Evolutionary conservation across 2,888 invertebrate genomes (phyloP).

Genomic region (Acanthosepion lycidas): DNA sequence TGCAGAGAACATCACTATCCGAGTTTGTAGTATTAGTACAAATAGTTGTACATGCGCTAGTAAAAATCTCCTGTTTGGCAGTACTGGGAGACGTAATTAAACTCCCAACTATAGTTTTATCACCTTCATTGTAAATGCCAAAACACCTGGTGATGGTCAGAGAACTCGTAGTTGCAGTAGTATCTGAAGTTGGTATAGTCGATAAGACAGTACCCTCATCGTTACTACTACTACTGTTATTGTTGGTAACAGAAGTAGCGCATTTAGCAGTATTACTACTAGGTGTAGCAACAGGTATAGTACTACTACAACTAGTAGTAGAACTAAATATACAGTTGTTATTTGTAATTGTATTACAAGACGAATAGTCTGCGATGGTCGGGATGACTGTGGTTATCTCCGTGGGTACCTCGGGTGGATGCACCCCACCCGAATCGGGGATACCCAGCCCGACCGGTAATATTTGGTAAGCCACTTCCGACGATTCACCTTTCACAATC

Average conservation of each 20-base stretch:
- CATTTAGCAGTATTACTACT: background rate
- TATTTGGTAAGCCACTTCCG: slow-evolving; percentile 33
- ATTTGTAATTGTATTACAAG: slow-evolving; percentile 9
- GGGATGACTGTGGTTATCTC: background rate
- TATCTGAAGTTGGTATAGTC: background rate
- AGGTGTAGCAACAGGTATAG: slow-evolving; percentile 21
- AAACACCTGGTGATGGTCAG: slow-evolving; percentile 3
- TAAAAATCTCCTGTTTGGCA: background rate
- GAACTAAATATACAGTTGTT: background rate
- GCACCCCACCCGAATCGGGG: background rate
- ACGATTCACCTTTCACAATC: background rate
- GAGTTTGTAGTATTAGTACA: background rate
- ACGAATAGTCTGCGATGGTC: slow-evolving; percentile 1
- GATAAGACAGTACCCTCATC: background rate
- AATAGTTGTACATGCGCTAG: background rate
- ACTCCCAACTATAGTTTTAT: background rate
- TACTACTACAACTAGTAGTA: background rate
- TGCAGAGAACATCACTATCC: background rate
- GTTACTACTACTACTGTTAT: slow-evolving; percentile 7
- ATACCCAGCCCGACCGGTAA: slow-evolving; percentile 22
- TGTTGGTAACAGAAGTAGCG: background rate
- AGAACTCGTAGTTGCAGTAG: background rate
- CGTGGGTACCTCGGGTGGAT: slow-evolving; percentile 20
- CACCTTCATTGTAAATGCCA: background rate
- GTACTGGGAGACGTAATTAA: background rate